These are phyloP conservation scores for silkworm (Bombyx mori) DNA, from an alignment of 1,140 invertebrate genomes.

Conservation along the genomic window ASM3026992v2 NC_085126.1:4684001-4684500, in stretches of 20 bases:
- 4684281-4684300: too few relatives aligned
- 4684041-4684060: too few relatives aligned
- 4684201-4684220: background rate
- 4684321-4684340: slow-evolving; percentile 53
- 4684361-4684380: slow-evolving; percentile 67
- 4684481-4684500: too few relatives aligned
- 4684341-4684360: slow-evolving; percentile 67
- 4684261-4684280: slow-evolving; percentile 26
- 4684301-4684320: slow-evolving; percentile 41
- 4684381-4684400: slow-evolving; percentile 63
- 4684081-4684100: too few relatives aligned
- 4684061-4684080: too few relatives aligned
- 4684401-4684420: slow-evolving; percentile 70
- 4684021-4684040: too few relatives aligned
- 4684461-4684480: slow-evolving; percentile 23
- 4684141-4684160: slow-evolving; percentile 5
- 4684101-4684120: too few relatives aligned
- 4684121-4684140: background rate
- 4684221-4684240: background rate
- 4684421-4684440: slow-evolving; percentile 64
- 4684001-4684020: too few relatives aligned
- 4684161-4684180: background rate
- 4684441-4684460: slow-evolving; percentile 59
- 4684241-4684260: slow-evolving; percentile 8
- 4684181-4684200: background rate